Base-by-base conservation (phyloP, 2,888 invertebrate genomes). In the Sclerodermus sp. region DNA sequence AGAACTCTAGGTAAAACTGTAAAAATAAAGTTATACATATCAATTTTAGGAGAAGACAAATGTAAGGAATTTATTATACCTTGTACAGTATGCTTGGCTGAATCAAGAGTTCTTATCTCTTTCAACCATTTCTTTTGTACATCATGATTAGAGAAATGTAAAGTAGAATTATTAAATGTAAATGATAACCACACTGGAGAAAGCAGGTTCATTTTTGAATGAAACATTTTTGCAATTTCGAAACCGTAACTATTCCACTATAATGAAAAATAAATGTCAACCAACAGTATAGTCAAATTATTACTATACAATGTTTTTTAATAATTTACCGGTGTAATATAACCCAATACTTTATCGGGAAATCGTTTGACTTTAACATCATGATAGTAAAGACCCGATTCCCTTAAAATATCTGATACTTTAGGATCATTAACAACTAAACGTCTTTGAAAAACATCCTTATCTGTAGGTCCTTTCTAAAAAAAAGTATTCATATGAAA, bases 161-260 rank as follows among this genome's bases (percentile, higher is more conserved):
- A 90, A 15, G 82, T 83, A 49, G 83, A 82, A 13, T 82, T 83
- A 50, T 85, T 85, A 34, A 87, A 81, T 51, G 85, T 84, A 12
- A 96, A 80, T 80, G 96, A 93, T 29, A 97, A 83, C 97, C 97
- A 98, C 0, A 96, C 96, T 0, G 97, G 97, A 0, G 96, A 93
- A 17, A 97, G 85, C 68, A 90, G 89, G 44, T 91, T 88, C 66
- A 97, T 92, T 78, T 97, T 97, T 38, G 87, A 84, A 9, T 87
- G 89, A 82, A 96, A 96, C 47, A 83, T 85, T 79, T 95, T 95
- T 0, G 96, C 93, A 42, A 96, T 85, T 78, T 95, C 91, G 79
- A 96, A 94, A 0, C 97, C 97, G 79, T 91, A 92, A 58, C 84
- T 88, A 73, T 97, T 96, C 97, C 97, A 97, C 95, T 96, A 74